Base-by-base conservation (phyloP, 2,888 invertebrate genomes). In the Electrophaes corylata region DNA sequence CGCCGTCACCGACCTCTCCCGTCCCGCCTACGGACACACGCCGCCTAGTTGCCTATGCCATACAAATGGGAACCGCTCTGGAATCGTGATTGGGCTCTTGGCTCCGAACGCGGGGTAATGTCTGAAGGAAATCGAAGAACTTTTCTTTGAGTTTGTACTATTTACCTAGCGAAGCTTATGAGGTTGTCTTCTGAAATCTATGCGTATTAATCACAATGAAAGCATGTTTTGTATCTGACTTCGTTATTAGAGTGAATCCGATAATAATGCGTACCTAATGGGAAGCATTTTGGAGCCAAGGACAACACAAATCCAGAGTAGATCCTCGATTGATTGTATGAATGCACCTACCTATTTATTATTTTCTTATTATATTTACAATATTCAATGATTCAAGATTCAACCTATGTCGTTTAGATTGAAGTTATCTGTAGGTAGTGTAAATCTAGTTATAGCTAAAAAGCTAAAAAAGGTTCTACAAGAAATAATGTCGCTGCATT, bases 1-100 rank as follows among this genome's bases (percentile, higher is more conserved):
- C 47, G 56, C 44, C 23, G 8, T 47, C 37, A 33, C 62, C 58
- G 70, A 66, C 71, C 35, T 54, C 69, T 59, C 71, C 70, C 69
- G 47, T 10, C 50, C 69, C 73, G 71, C 78, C 77, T 75, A 70
- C 26, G 86, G 60, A 83, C 86, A 71, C 70, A 64, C 62, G 67
- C 72, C 62, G 69, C 76, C 77, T 75, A 72, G 63, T 60, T 58
- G 65, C 61, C 66, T 60, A 57, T 41, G 55, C 62, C 57, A 46
- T 60, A 56, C 52, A 45, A 35, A 53, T 47, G 18, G 49, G 49
- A 55, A 48, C 51, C 63, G 52, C 57, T 60, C 62, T 47, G 55
- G 52, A 18, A 31, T 48, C 39, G 46, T 41, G 31, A 29, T 52
- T 23, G 26, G 11, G n/a, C 26, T 58, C 66, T 50, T 57, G 58